These are phyloP conservation scores for Limnothrissa miodon DNA, from an alignment of 2,113 vertebrate species.

Conservation along the genomic window DNA sequence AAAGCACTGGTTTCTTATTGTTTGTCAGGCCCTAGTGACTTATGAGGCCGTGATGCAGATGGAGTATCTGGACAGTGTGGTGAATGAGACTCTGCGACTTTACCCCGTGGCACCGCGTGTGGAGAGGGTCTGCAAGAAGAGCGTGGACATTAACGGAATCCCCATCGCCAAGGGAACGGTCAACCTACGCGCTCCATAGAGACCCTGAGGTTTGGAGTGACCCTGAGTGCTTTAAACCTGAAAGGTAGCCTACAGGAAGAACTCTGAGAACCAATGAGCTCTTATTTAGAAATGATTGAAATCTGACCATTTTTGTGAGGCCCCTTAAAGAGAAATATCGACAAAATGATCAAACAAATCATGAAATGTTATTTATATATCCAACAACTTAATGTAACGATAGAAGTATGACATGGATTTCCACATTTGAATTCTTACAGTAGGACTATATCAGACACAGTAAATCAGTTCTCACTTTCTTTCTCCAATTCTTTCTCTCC, in stretches of 20 bases:
- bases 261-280: no score
- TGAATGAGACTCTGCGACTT: slow-evolving; percentile 74
- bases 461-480: no score
- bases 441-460: no score
- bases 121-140: slow-evolving; percentile 75
- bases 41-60: slow-evolving; percentile 69
- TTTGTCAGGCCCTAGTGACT: slow-evolving; percentile 55
- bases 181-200: slow-evolving; percentile 55
- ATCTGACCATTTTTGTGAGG: no score
- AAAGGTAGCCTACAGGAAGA: slow-evolving; percentile 28
- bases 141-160: slow-evolving; percentile 68
- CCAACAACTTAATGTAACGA: no score
- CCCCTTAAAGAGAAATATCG: no score
- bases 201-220: slow-evolving; percentile 56
- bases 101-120: slow-evolving; percentile 57
- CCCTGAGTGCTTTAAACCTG: slow-evolving; percentile 44
- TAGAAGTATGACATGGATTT: no score
- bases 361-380: no score
- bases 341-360: no score
- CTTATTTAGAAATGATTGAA: no score
- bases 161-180: slow-evolving; percentile 58
- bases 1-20: neutral
- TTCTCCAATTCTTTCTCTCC: neutral
- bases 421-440: no score
- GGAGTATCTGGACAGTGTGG: slow-evolving; percentile 82